Conservation (phyloP, 2,888 invertebrate species). For the Allolobophora icterica region DNA sequence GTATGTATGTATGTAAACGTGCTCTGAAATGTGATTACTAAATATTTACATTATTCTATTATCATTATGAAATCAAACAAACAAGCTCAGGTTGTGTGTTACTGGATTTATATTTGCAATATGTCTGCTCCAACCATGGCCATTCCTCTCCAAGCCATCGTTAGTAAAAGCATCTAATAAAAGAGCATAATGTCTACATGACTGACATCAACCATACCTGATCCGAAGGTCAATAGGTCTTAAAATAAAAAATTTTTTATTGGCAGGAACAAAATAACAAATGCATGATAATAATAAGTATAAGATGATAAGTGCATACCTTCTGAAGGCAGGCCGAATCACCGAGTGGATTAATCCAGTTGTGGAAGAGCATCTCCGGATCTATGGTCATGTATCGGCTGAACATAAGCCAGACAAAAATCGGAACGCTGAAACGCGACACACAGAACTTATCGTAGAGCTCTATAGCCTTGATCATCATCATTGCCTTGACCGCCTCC, state of each 20-base stretch:
- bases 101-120: no score
- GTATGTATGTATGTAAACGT: background rate
- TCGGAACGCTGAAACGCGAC: slow-evolving; percentile 53
- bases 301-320: slow-evolving; percentile 54
- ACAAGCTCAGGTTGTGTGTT: no score
- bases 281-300: background rate
- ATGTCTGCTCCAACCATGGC: no score
- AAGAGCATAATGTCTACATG: no score
- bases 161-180: no score
- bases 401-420: slow-evolving; percentile 66
- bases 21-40: no score
- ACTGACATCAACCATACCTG: background rate
- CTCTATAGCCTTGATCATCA: slow-evolving; percentile 64
- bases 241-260: background rate
- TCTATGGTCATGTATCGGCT: slow-evolving; percentile 63
- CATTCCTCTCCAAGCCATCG: no score
- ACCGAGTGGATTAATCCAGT: slow-evolving; percentile 66
- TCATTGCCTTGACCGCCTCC: slow-evolving; percentile 66
- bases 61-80: no score
- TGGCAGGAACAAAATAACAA: background rate
- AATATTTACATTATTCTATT: no score
- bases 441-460: slow-evolving; percentile 57
- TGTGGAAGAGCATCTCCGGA: slow-evolving; percentile 62
- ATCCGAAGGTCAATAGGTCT: background rate
- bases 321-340: slow-evolving; percentile 65